Evolutionary conservation across 2,113 vertebrate genomes (phyloP).

Genomic region (human (Homo sapiens)): DNA sequence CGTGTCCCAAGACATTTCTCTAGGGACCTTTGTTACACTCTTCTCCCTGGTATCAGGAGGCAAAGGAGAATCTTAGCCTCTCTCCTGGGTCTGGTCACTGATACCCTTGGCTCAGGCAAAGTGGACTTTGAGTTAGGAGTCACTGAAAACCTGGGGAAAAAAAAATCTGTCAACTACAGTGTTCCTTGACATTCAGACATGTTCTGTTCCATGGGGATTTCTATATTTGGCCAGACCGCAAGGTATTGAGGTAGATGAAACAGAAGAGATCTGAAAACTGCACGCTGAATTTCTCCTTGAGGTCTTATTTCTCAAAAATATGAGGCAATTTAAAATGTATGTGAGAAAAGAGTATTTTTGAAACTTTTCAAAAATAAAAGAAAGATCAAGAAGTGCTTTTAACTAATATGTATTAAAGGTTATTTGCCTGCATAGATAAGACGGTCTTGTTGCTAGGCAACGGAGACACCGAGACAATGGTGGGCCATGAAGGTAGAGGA

Average conservation of each 20-base stretch:
- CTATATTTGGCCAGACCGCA: not conserved
- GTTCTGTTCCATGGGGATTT: constrained; percentile 18
- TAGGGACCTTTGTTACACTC: not conserved
- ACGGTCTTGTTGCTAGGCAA: constrained; percentile 64
- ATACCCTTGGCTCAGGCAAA: not conserved
- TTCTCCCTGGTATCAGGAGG: not conserved
- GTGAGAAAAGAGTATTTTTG: constrained; percentile 55
- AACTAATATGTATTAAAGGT: not conserved
- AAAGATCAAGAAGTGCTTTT: constrained; percentile 6
- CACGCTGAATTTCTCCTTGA: not conserved
- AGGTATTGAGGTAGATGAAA: not conserved
- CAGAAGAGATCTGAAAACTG: not conserved
- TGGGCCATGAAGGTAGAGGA: not conserved
- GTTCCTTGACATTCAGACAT: not conserved
- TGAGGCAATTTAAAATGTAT: constrained; percentile 43
- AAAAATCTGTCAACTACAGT: not conserved
- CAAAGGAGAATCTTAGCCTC: not conserved
- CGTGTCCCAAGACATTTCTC: not conserved
- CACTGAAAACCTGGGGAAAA: not conserved
- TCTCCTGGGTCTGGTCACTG: not conserved
- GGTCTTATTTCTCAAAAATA: not conserved
- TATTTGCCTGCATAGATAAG: constrained; percentile 41
- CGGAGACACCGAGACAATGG: constrained; percentile 40
- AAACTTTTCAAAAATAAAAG: constrained; percentile 69
- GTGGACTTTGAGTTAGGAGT: not conserved